Conservation (phyloP, 2,888 invertebrate genomes). For the Rhogogaster chlorosoma region DNA sequence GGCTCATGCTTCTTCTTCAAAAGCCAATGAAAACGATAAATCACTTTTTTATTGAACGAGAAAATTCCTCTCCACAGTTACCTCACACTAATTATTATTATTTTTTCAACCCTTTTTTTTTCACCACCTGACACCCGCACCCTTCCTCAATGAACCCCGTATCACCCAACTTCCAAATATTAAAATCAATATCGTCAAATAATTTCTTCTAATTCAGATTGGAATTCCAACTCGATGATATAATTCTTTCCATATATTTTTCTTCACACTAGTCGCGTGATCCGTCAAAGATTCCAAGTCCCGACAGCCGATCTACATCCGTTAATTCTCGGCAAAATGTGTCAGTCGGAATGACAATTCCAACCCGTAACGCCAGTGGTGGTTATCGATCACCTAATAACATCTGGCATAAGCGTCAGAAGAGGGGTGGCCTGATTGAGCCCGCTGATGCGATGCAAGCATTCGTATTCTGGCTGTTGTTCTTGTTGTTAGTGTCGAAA, state of each 20-base stretch:
- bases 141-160: background rate
- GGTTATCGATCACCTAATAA: slow-evolving; percentile 42
- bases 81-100: background rate
- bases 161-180: background rate
- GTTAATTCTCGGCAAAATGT: background rate
- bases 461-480: slow-evolving; percentile 4
- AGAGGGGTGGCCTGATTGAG: background rate
- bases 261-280: background rate
- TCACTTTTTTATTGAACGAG: background rate
- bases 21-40: slow-evolving; percentile 23
- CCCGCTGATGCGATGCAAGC: background rate
- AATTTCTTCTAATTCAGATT: background rate
- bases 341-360: slow-evolving; percentile 33
- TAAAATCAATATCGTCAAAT: background rate
- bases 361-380: slow-evolving; percentile 16
- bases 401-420: slow-evolving; percentile 35
- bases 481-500: slow-evolving; percentile 11
- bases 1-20: background rate
- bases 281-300: background rate
- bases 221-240: background rate
- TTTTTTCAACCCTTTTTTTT: background rate
- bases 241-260: background rate
- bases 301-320: background rate
- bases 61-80: background rate
- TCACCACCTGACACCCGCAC: background rate